Percentiles rank a stretch among this genome's conserved stretches.
phyloP scores from a whole-genome alignment of 2,113 vertebrate genomes.

The Equus przewalskii region DNA sequence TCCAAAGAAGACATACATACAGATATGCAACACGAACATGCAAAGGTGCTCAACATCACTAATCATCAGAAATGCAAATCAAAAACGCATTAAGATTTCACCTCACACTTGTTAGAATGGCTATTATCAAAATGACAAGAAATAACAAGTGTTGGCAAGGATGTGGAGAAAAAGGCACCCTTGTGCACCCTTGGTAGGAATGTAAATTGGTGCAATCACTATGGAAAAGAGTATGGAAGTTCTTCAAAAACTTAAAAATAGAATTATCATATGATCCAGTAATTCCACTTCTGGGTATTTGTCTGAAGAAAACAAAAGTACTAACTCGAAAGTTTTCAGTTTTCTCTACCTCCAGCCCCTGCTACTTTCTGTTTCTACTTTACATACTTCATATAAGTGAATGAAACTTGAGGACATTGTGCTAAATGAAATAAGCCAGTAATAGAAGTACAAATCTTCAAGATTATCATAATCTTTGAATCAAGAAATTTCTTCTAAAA shows the following conservation, averaged over 20 bases:
- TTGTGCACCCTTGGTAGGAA: not conserved
- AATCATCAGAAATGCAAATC: not conserved
- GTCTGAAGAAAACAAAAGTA: not conserved
- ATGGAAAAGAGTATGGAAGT: not conserved
- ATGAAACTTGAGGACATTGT: not conserved
- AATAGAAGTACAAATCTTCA: not conserved
- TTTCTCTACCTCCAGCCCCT: not conserved
- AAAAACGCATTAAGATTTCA: not conserved
- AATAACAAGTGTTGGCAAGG: not conserved
- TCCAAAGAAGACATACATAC: not conserved
- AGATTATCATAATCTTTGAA: not conserved
- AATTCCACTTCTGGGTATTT: not conserved
- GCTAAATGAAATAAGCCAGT: not conserved
- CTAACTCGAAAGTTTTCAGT: not conserved
- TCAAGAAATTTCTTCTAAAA: not conserved
- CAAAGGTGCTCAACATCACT: not conserved
- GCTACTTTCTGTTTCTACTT: not conserved
- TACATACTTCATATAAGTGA: not conserved
- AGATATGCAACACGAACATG: not conserved
- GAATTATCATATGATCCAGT: not conserved
- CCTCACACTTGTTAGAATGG: not conserved
- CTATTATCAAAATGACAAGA: not conserved
- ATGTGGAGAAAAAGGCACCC: not conserved
- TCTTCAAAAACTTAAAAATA: not conserved
- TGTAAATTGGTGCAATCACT: not conserved